phyloP scores from a whole-genome alignment of 1,140 invertebrate species.

The Drosophila setifemur region DNA sequence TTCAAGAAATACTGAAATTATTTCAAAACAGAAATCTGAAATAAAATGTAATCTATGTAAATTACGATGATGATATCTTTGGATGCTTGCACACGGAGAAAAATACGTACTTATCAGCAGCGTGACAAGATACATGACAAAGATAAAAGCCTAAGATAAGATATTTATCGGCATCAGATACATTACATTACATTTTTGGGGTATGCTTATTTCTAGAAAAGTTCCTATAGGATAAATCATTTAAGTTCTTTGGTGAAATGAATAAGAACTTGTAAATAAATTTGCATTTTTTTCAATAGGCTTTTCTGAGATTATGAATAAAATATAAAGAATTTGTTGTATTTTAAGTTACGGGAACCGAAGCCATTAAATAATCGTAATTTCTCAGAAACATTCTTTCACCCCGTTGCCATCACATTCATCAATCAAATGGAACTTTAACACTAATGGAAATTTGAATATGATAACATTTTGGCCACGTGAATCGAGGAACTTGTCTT shows the following conservation, averaged over 20 bases:
- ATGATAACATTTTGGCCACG: slow-evolving; percentile 47
- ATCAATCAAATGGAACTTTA: slow-evolving; percentile 52
- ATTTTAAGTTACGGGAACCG: too few species aligned
- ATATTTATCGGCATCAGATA: neutral
- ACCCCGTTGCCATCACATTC: neutral
- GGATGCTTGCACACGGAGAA: neutral
- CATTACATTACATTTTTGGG: too few species aligned
- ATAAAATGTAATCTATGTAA: neutral
- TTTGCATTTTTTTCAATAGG: too few species aligned
- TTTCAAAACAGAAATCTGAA: neutral
- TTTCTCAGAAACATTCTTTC: slow-evolving; percentile 20
- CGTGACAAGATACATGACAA: slow-evolving; percentile 26
- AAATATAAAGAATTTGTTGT: too few species aligned
- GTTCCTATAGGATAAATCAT: too few species aligned
- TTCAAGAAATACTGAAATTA: neutral
- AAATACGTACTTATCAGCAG: slow-evolving; percentile 27
- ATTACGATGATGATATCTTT: slow-evolving; percentile 3
- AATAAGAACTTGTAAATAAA: too few species aligned
- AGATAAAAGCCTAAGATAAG: slow-evolving; percentile 10
- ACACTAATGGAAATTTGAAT: slow-evolving; percentile 44
- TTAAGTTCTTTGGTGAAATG: too few species aligned
- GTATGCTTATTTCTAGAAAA: too few species aligned
- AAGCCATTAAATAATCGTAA: neutral
- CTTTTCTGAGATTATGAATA: too few species aligned
- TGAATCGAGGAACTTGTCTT: slow-evolving; percentile 35